A percentile compares a stretch with the other conserved stretches of the same genome.
phyloP scores from a whole-genome alignment of 2,888 invertebrate species.

The Ganaspis brasiliensis region DNA sequence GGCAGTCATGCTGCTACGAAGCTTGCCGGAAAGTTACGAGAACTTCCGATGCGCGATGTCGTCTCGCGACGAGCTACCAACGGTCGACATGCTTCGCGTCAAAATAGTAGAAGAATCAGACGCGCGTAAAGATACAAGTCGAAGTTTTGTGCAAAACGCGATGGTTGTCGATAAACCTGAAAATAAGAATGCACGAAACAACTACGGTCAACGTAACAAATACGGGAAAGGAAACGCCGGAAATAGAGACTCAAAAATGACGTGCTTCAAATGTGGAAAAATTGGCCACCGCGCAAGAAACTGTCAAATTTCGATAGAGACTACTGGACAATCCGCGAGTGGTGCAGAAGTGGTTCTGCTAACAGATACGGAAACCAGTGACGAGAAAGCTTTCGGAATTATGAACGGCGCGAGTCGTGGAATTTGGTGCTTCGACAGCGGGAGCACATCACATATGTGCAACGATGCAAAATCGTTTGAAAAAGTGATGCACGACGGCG shows the following conservation, averaged over 20 bases:
- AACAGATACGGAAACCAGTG: neutral
- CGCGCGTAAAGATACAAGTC: no score
- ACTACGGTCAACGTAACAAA: no score
- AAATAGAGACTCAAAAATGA: slow-evolving; percentile 37
- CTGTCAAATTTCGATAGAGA: slow-evolving; percentile 43
- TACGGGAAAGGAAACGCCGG: neutral
- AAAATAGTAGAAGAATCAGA: no score
- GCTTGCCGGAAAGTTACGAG: no score
- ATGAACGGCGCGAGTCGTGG: slow-evolving; percentile 19
- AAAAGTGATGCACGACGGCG: neutral
- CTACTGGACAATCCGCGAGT: slow-evolving; percentile 40
- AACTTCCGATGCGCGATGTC: no score
- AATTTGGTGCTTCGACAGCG: neutral
- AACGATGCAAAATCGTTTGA: neutral
- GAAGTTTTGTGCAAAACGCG: no score
- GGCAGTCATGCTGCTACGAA: no score
- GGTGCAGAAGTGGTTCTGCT: neutral
- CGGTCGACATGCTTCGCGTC: no score
- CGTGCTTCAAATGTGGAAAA: slow-evolving; percentile 37
- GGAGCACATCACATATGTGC: no score
- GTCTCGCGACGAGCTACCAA: no score
- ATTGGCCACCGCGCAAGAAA: slow-evolving; percentile 50
- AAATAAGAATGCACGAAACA: no score
- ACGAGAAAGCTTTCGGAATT: neutral
- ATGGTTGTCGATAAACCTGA: no score